phyloP scores from a whole-genome alignment of 2,113 vertebrate species.

The Donacobius atricapilla region DNA sequence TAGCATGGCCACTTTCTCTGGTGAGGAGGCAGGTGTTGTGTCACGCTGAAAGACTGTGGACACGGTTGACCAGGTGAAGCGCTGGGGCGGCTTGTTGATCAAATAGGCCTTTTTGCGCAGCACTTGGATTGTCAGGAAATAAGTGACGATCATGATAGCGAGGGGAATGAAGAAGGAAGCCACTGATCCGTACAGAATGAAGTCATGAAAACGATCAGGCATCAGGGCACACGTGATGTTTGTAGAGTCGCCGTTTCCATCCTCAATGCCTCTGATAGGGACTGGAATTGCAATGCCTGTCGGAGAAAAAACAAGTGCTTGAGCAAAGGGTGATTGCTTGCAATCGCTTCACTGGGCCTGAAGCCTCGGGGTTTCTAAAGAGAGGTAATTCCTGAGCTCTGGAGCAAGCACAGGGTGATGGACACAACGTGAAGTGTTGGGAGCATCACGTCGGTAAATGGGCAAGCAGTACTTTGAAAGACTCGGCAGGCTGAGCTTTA shows the following conservation, averaged over 20 bases:
- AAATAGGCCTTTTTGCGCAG: conserved; percentile 90
- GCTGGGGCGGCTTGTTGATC: conserved; percentile 82
- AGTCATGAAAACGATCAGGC: conserved; percentile 82
- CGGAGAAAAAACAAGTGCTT: conserved; percentile 46
- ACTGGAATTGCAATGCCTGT: conserved; percentile 93
- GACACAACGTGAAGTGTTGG: fast-evolving
- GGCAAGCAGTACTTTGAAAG: not conserved
- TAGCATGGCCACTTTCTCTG: conserved; percentile 79
- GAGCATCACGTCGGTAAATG: not conserved
- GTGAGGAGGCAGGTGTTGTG: conserved; percentile 62
- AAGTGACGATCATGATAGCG: conserved; percentile 92
- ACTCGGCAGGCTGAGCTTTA: not conserved
- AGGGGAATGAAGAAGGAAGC: conserved; percentile 93
- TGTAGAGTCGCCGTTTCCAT: conserved; percentile 50
- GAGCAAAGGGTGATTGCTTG: not conserved
- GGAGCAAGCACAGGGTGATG: not conserved
- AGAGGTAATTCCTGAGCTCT: not conserved
- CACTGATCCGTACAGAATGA: conserved; percentile 92
- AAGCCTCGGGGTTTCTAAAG: not conserved
- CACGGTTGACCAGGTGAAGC: conserved; percentile 78
- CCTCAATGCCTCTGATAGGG: conserved; percentile 87
- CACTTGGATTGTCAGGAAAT: conserved; percentile 90
- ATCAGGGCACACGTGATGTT: conserved; percentile 85
- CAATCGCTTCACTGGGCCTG: not conserved
- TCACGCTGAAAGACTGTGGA: conserved; percentile 87